Conservation (phyloP, 2,113 vertebrate genomes). For the Ammodytes marinus region DNA sequence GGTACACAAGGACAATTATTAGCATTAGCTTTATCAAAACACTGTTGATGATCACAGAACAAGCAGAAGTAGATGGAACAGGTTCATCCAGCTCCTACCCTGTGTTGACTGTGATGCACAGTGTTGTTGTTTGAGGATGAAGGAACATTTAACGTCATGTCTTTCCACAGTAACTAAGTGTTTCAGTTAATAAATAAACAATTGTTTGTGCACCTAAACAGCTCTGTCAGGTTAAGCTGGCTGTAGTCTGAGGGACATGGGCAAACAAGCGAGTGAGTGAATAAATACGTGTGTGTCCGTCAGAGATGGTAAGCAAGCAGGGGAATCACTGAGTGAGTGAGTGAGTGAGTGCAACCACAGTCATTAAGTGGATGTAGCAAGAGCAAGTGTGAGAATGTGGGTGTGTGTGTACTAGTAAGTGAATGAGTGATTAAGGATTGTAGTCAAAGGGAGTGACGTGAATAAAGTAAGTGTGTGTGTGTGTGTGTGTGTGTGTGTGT, state of each 20-base stretch:
- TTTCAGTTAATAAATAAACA: neutral
- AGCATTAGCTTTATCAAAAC: neutral
- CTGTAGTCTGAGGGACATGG: neutral
- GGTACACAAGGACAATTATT: neutral
- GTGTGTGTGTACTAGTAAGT: conserved; percentile 24
- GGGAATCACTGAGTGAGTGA: neutral
- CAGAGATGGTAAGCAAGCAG: neutral
- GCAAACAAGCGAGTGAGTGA: neutral
- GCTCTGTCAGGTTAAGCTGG: neutral
- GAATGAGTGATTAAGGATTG: conserved; percentile 41
- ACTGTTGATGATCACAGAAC: neutral
- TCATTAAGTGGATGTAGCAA: conserved; percentile 49
- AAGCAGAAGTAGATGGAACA: neutral
- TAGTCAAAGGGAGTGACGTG: conserved; percentile 54
- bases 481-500: conserved; percentile 23
- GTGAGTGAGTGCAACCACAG: conserved; percentile 27
- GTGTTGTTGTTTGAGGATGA: neutral
- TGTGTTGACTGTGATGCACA: neutral
- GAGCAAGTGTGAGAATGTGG: conserved; percentile 28
- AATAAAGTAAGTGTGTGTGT: conserved; percentile 31
- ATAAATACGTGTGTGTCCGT: neutral
- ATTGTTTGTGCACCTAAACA: conserved; percentile 1
- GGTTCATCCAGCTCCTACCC: conserved; percentile 6
- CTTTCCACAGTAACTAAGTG: neutral
- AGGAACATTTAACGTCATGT: neutral